Evolutionary conservation across 35 echinoderm and acorn worm genomes (phyloP).

Genomic region (Ptychodera flava): DNA sequence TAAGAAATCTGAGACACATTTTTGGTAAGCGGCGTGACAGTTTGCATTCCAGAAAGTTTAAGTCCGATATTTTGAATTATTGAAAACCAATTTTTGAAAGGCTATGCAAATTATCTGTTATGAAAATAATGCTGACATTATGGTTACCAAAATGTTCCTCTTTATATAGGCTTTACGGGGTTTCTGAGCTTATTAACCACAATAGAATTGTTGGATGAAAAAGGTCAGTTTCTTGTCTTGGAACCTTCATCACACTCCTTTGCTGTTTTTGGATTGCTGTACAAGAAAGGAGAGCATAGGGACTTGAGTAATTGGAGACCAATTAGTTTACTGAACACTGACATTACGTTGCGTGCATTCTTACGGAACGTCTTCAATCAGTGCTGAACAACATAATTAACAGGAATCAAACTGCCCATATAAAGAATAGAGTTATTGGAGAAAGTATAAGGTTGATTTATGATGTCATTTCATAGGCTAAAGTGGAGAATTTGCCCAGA

Average conservation of each 20-base stretch:
- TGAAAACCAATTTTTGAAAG: no score
- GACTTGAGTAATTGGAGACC: conserved; percentile 3
- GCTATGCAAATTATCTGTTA: no score
- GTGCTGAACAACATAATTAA: neutral
- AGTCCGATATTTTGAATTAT: no score
- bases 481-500: neutral
- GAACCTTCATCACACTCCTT: neutral
- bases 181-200: no score
- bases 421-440: neutral
- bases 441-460: neutral
- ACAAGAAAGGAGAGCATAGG: conserved; percentile 23
- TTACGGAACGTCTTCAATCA: neutral
- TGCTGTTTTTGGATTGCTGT: neutral
- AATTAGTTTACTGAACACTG: conserved; percentile 9
- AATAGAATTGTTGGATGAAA: no score
- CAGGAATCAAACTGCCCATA: neutral
- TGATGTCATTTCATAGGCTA: neutral
- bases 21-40: no score
- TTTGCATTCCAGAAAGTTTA: no score
- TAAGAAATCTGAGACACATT: no score
- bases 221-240: no score
- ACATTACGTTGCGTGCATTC: neutral
- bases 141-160: no score
- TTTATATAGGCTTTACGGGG: no score
- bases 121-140: no score